Conservation (phyloP, 2,797 vertebrate genomes). For the Melanotaenia trifasciata region DNA sequence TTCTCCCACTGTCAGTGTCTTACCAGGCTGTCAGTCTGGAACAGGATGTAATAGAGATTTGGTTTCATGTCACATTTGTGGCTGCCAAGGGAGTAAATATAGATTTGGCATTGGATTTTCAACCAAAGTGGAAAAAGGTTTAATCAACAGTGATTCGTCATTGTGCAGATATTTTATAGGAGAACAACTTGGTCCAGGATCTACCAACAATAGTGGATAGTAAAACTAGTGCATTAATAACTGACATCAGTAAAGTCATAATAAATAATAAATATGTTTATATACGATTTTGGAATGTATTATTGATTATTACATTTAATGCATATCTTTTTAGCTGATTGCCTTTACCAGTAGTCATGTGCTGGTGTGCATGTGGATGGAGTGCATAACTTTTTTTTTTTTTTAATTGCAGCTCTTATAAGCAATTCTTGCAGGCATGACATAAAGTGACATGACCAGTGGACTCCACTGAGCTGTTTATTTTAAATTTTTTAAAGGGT, state of each 20-base stretch:
- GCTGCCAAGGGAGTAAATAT: slow-evolving; percentile 7
- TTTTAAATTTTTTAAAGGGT: not conserved
- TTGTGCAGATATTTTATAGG: not conserved
- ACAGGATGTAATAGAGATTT: slow-evolving; percentile 13
- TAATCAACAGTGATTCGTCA: slow-evolving; percentile 15
- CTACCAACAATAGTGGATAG: not conserved
- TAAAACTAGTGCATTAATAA: not conserved
- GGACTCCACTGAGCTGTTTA: not conserved
- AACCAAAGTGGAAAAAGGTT: not conserved
- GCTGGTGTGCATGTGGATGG: too few relatives aligned
- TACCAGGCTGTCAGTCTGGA: slow-evolving; percentile 3
- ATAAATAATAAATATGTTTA: not conserved
- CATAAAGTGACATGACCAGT: not conserved
- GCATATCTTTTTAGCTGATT: not conserved
- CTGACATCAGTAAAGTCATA: not conserved
- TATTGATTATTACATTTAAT: not conserved
- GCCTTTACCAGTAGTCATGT: not conserved
- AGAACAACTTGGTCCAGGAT: not conserved
- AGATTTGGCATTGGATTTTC: slow-evolving; percentile 22
- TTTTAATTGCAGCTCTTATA: not conserved
- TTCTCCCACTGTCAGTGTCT: not conserved
- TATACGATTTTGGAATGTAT: not conserved
- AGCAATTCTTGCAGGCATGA: not conserved
- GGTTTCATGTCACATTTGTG: slow-evolving; percentile 25
- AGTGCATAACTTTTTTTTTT: not conserved